Evolutionary conservation across 2,113 vertebrate species (phyloP).

Genomic region (Rhegmatorhina hoffmannsi): DNA sequence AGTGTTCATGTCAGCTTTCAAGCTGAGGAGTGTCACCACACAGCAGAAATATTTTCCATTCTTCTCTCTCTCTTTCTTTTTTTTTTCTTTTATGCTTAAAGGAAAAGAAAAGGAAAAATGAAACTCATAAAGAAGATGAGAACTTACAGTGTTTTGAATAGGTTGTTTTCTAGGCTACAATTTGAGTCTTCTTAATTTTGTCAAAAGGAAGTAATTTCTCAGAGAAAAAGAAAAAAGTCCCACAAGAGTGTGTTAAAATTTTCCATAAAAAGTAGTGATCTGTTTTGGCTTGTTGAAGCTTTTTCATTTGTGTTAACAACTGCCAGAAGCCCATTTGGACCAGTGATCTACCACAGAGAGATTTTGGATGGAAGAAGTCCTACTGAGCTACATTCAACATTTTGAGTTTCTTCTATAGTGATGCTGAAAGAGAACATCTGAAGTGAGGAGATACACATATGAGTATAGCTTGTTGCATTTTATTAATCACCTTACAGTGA

Average conservation of each 20-base stretch:
- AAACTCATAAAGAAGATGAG: background rate
- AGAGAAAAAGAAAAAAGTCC: background rate
- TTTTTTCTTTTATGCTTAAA: rapidly evolving
- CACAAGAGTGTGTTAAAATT: background rate
- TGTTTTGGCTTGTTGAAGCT: background rate
- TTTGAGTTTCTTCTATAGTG: background rate
- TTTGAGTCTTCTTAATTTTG: background rate
- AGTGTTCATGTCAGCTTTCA: background rate
- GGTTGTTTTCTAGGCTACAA: background rate
- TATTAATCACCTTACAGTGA: background rate
- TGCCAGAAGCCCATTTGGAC: background rate
- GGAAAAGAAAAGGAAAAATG: background rate
- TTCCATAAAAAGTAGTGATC: background rate
- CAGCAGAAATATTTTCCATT: background rate
- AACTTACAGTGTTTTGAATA: background rate
- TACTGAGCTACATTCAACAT: background rate
- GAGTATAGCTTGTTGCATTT: background rate
- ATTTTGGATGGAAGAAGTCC: background rate
- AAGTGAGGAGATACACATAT: background rate
- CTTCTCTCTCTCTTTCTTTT: background rate
- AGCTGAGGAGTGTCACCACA: background rate
- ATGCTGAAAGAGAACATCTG: background rate
- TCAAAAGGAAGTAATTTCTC: background rate
- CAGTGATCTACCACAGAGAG: background rate
- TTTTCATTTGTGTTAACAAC: background rate